Evolutionary conservation across 2,113 vertebrate species (phyloP), one percentile per base, ranked within the genome.

Genomic region (Periophthalmus modestus): DNA sequence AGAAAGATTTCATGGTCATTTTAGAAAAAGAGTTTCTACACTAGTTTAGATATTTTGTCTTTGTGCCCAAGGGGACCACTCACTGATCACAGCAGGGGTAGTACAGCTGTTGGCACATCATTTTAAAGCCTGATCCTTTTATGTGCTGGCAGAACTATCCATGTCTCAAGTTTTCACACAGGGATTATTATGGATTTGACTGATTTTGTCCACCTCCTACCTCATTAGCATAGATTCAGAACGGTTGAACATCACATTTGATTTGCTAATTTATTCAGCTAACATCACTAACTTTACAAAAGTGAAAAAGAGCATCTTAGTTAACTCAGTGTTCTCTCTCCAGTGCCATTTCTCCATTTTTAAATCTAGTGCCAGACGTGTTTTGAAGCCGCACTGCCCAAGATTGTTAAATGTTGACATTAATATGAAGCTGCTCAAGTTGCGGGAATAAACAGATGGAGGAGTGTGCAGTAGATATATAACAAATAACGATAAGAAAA

Each of bases 401-500:
- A 21, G 19, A 39, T 65, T 65, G 33, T n/a, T 39, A 65, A 39
- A 21, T 65, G 33, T 65, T 65, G 33, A 39, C 19, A 65, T 65
- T 65, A 43, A 39, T 65, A 39, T 36, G 34, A 39, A 33, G 28
- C 59, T 34, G 59, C 28, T 33, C 24, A 34, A 34, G 59, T 34
- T 65, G 62, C 19, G 34, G 18, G 62, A n/a, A 65, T 65, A 65
- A 39, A 65, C 33, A 65, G 33, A 21, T n/a, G 33, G 18, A 43
- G 18, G 33, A 43, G 62, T 65, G 34, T 39, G 62, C 62, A 3
- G 62, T n/a, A 65, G 62, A 65, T 65, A 65, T 39, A 65, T 39
- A 65, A 39, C 62, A 65, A 21, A 65, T 39, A 65, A 65, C n/a
- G 62, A 65, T 65, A 65, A 65, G 62, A 43, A 65, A 65, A 18